phyloP scores from a whole-genome alignment of 2,888 invertebrate genomes.

The Plutella xylostella region DNA sequence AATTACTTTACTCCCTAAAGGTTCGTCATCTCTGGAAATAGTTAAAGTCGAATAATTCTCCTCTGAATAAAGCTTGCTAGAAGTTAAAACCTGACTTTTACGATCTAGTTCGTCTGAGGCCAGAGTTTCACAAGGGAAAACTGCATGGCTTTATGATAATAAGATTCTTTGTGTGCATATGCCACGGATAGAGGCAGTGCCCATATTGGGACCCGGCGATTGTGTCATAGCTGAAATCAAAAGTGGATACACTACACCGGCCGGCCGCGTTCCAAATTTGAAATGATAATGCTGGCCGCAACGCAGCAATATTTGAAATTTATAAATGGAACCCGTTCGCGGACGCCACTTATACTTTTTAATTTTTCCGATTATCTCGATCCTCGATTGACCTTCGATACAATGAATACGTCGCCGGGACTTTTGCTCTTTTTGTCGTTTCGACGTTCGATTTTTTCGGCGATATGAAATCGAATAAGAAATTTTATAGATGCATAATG shows the following conservation, averaged over 20 bases:
- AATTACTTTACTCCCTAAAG: no score
- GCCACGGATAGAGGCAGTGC: neutral
- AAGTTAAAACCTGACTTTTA: no score
- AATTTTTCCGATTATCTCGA: constrained; percentile 52
- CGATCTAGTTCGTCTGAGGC: no score
- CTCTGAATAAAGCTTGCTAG: no score
- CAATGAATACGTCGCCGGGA: constrained; percentile 52
- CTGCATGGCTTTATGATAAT: no score
- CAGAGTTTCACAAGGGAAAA: no score
- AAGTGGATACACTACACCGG: constrained; percentile 27
- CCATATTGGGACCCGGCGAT: neutral
- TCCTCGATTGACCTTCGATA: constrained; percentile 59
- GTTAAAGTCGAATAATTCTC: no score
- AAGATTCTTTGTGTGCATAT: no score
- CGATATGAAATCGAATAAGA: constrained; percentile 2
- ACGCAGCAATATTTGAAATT: constrained; percentile 61
- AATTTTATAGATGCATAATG: neutral
- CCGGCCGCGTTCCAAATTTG: constrained; percentile 42
- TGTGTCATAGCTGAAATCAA: constrained; percentile 27
- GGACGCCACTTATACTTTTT: constrained; percentile 64
- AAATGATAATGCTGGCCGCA: constrained; percentile 57
- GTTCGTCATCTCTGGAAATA: no score
- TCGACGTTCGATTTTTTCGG: constrained; percentile 15
- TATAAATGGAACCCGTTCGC: constrained; percentile 48
- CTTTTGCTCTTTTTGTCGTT: constrained; percentile 31